These are phyloP conservation scores for Spondyliosoma cantharus DNA, from an alignment of 2,797 vertebrate species.

Conservation along the genomic window DNA sequence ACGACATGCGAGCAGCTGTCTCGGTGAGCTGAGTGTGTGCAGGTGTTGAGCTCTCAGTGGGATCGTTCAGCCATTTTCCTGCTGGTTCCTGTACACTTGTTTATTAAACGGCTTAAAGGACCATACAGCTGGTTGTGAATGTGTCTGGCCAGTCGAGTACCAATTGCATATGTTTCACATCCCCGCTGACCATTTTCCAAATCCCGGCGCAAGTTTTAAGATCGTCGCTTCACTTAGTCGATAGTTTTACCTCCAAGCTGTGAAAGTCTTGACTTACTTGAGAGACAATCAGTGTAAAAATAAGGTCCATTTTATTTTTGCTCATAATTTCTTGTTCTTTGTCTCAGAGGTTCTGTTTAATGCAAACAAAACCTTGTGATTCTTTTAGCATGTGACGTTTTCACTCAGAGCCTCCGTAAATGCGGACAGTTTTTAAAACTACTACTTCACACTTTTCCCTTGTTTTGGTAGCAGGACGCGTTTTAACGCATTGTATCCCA, in stretches of 20 bases:
- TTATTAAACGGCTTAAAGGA: slow-evolving; percentile 52
- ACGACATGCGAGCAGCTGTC: slow-evolving; percentile 26
- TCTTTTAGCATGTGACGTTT: neutral
- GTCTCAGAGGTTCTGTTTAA: neutral
- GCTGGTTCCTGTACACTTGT: slow-evolving; percentile 28
- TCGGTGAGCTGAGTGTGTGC: slow-evolving; percentile 45
- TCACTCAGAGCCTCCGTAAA: neutral
- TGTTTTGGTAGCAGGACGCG: too few species aligned
- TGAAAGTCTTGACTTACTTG: neutral
- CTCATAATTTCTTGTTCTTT: neutral
- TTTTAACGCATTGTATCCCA: too few species aligned
- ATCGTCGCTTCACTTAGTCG: neutral
- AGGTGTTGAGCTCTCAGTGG: slow-evolving; percentile 54
- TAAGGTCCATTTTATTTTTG: neutral
- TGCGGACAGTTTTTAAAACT: neutral
- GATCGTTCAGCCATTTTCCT: slow-evolving; percentile 52
- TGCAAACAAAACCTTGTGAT: neutral
- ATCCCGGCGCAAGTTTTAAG: neutral
- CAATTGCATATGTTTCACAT: slow-evolving; percentile 23
- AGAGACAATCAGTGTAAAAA: neutral
- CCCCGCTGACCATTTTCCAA: slow-evolving; percentile 32
- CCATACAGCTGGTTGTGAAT: slow-evolving; percentile 39
- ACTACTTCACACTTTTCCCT: too few species aligned
- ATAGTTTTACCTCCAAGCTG: neutral
- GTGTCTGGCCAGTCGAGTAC: slow-evolving; percentile 35